Conservation (phyloP, 1,140 invertebrate species). For the Coptotermes formosanus region DNA sequence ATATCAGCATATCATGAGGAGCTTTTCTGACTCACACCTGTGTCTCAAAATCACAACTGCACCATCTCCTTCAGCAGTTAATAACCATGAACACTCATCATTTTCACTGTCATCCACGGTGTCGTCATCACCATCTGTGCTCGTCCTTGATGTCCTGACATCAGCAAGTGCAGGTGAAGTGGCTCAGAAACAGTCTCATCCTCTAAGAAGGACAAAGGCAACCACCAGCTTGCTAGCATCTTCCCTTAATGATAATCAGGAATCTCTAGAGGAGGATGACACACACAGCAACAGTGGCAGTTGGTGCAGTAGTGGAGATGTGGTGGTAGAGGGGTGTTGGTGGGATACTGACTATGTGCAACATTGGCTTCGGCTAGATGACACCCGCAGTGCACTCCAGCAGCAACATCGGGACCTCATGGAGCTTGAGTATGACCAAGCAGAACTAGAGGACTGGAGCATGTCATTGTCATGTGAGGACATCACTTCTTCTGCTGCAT, state of each 20-base stretch:
- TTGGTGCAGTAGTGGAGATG: conserved; percentile 33
- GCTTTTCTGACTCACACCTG: conserved; percentile 70
- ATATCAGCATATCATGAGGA: conserved; percentile 68
- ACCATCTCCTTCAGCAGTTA: conserved; percentile 42
- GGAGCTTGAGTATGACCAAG: conserved; percentile 69
- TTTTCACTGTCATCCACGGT: conserved; percentile 54
- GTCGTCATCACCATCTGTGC: conserved; percentile 52
- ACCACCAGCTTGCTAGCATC: conserved; percentile 43
- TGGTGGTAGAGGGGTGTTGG: conserved; percentile 58
- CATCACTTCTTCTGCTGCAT: conserved; percentile 38
- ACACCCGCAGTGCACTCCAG: conserved; percentile 61
- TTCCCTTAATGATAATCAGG: background rate
- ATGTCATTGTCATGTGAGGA: conserved; percentile 69
- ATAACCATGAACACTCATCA: conserved; percentile 42
- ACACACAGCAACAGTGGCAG: conserved; percentile 31
- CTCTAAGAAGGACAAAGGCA: conserved; percentile 47
- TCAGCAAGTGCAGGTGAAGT: background rate
- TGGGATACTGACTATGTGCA: conserved; percentile 73
- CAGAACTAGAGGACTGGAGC: conserved; percentile 77
- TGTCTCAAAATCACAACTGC: conserved; percentile 62
- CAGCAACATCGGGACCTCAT: conserved; percentile 66
- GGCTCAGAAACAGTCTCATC: conserved; percentile 45
- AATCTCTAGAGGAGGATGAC: conserved; percentile 23
- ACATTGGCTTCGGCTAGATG: conserved; percentile 70
- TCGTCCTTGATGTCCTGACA: conserved; percentile 55